These are phyloP conservation scores for Neotoma lepida DNA, from an alignment of 2,113 vertebrate species.

Conservation along the genomic window DNA sequence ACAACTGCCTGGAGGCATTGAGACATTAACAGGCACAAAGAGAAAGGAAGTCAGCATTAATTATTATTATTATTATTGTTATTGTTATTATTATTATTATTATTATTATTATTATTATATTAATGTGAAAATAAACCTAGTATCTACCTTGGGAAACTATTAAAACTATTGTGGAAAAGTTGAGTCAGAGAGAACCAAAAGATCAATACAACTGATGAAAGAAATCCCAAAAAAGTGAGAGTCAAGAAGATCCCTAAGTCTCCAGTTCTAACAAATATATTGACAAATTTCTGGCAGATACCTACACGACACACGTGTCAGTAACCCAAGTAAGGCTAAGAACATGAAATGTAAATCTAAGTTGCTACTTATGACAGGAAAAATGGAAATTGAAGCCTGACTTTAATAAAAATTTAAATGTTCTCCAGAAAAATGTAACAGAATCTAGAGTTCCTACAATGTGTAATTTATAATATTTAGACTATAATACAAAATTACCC, in stretches of 20 bases:
- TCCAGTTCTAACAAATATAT: not conserved
- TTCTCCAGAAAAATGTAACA: not conserved
- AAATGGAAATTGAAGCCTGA: not conserved
- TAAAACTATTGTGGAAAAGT: not conserved
- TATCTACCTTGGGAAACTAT: not conserved
- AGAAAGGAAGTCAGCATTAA: not conserved
- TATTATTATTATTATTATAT: not conserved
- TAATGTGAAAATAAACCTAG: not conserved
- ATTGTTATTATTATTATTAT: not conserved
- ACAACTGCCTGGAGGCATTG: not conserved
- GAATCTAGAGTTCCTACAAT: not conserved
- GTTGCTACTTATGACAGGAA: not conserved
- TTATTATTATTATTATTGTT: not conserved
- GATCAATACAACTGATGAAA: not conserved
- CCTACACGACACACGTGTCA: not conserved
- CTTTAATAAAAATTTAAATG: not conserved
- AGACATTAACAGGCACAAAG: not conserved
- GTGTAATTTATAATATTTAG: not conserved
- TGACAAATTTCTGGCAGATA: not conserved
- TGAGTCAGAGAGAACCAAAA: not conserved
- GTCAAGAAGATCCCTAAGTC: not conserved
- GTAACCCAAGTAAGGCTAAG: not conserved
- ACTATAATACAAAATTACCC: not conserved
- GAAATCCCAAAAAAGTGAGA: not conserved
- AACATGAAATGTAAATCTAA: not conserved